These are phyloP conservation scores for Synergus japonicus DNA, from an alignment of 2,888 invertebrate genomes.

Conservation along the genomic window DNA sequence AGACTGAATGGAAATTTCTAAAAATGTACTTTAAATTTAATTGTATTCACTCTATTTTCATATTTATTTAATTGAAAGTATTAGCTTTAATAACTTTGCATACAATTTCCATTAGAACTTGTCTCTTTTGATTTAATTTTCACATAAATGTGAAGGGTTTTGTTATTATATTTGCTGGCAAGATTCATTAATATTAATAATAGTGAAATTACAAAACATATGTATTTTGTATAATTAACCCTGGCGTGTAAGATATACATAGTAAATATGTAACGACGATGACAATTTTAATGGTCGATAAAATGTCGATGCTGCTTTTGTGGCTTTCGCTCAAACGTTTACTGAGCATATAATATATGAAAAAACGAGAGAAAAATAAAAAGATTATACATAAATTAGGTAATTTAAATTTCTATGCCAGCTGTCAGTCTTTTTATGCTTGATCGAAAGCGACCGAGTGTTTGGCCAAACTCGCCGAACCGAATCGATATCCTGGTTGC, in stretches of 20 bases:
- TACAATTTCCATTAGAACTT: background rate
- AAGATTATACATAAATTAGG: slow-evolving; percentile 18
- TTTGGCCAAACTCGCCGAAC: slow-evolving; percentile 18
- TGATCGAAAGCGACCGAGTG: slow-evolving; percentile 17
- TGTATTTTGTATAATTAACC: background rate
- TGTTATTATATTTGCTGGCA: background rate
- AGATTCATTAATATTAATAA: slow-evolving; percentile 5
- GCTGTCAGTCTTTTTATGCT: slow-evolving; percentile 38
- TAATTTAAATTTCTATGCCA: slow-evolving; percentile 39
- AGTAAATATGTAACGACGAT: slow-evolving; percentile 1
- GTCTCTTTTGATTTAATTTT: background rate
- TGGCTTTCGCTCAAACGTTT: slow-evolving; percentile 17
- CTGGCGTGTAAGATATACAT: slow-evolving; percentile 24
- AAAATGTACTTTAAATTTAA: background rate
- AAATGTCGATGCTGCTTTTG: slow-evolving; percentile 1
- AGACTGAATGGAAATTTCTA: background rate
- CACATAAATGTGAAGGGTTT: background rate
- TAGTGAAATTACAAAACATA: background rate
- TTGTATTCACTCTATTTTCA: background rate
- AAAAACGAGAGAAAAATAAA: background rate
- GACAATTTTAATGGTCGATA: slow-evolving; percentile 2
- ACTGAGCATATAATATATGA: background rate
- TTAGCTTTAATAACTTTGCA: no score
- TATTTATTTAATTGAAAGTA: no score
- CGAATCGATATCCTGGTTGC: slow-evolving; percentile 36